phyloP scores from a whole-genome alignment of 1,140 invertebrate species.

The Plectrocnemia conspersa region DNA sequence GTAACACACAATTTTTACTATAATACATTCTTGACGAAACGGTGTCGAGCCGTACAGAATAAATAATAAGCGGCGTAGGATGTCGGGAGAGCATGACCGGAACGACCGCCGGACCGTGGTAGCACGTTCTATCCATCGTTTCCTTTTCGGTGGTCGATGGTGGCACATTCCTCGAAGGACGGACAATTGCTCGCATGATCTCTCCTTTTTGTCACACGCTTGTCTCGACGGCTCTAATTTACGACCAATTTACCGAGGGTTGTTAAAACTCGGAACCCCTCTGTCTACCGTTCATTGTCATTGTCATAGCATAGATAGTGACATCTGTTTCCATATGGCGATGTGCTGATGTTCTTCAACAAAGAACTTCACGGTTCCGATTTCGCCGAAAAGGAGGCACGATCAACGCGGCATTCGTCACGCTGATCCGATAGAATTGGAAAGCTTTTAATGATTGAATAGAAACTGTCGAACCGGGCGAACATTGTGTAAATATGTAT shows the following conservation, averaged over 20 bases:
- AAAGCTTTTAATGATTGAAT: too few species aligned
- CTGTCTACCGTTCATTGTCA: not conserved
- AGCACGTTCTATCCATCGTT: not conserved
- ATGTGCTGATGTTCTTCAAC: not conserved
- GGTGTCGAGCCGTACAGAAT: too few species aligned
- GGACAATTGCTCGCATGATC: not conserved
- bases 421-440: too few species aligned
- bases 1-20: too few species aligned
- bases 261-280: not conserved
- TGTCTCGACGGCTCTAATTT: too few species aligned
- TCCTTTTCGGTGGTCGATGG: too few species aligned
- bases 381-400: too few species aligned
- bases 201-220: not conserved
- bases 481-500: too few species aligned
- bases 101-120: constrained; percentile 7
- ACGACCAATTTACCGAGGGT: too few species aligned
- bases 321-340: not conserved
- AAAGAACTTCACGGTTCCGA: not conserved
- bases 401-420: too few species aligned
- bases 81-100: not conserved
- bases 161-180: not conserved
- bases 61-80: not conserved
- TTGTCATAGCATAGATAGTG: not conserved
- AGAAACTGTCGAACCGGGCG: too few species aligned
- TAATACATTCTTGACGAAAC: too few species aligned